Base-by-base conservation (phyloP, 1,140 invertebrate genomes). In the Sesamia nonagrioides region DNA sequence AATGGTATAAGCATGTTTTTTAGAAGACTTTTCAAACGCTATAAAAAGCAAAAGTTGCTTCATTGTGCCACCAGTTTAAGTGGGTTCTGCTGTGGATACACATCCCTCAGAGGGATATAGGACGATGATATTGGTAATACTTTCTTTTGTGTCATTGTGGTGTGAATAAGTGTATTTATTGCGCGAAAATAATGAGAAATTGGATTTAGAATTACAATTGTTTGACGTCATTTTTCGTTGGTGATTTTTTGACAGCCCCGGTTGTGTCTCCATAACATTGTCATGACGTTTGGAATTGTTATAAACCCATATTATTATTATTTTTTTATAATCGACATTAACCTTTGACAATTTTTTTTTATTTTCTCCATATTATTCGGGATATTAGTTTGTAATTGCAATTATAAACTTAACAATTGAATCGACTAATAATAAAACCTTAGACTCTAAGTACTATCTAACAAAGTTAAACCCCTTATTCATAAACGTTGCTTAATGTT, bases 71-170 rank as follows among this genome's bases (percentile, higher is more conserved):
- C 83, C 91, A 93, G 90, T 92, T 75, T 79, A 81, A 80, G 83
- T 85, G 84, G 63, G 85, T 68, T 82, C 83, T 82, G 87, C 88
- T 79, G 79, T 68, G 85, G 78, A 79, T 77, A 80, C 83, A 75
- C 83, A 87, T 86, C 82, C 83, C 61, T 63, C 63, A 68, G 66
- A 69, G 72, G 78, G 74, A 58, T 54, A 56, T 61, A 69, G 52
- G 37, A 74, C 52, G 76, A 92, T 93, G 90, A 88, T 88, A 82
- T 88, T 88, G 92, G 92, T 93, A 93, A 92, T 86, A 77, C 52
- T 68, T 61, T 77, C 35, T 78, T 78, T 63, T 76, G 74, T 77
- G 74, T 68, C 60, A 52, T 77, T 77, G 74, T 77, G 74, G 17
- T 77, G 74, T 77, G 74, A 77, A 77, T 52, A 48, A 60, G 72